Base-by-base conservation (phyloP, 2,113 vertebrate species). In the Dunckerocampus dactyliophorus region DNA sequence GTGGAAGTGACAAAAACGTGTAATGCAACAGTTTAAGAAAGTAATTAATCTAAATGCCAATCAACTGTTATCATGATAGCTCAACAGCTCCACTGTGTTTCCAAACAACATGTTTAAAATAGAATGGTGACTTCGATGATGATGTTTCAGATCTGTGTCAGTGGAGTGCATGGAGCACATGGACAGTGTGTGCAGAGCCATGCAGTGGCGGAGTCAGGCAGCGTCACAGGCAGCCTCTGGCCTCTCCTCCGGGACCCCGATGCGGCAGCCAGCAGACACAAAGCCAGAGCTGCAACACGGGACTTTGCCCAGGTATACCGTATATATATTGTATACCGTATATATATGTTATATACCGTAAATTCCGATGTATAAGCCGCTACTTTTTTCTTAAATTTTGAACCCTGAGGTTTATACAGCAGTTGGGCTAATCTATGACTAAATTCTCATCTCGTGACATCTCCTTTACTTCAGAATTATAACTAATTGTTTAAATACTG, bases 171-270 rank as follows among this genome's bases (percentile, higher is more conserved):
- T 96, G 95, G 95, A 90, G 90, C 0, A 20, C 79, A 0, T 98
- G 95, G 95, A 92, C 92, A 0, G 85, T 85, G 1, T 97, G 95
- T 63, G 89, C 82, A 2, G 86, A 90, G 12, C 91, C 93, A 3
- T 96, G 95, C 66, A 89, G 86, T 0, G 94, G 94, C 0, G 93
- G 94, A 0, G 91, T 92, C 82, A 90, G 88, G 31, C 87, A 92
- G 47, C 89, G 92, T 14, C 88, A 82, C 76, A 90, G 94, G 20
- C 62, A 69, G 16, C 83, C 89, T 14, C 62, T 73, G 51, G 69
- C 57, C 24, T 60, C 74, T 0, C 62, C 67, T 20, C 76, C 63
- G 13, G 82, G 76, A 39, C 85, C 82, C 7, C 82, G 20, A 22
- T 96, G 95, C 59, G 60, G 0, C 3, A 91, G 86, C 0, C 82